Conservation (phyloP, 2,888 invertebrate species). For the Taenaris catops region DNA sequence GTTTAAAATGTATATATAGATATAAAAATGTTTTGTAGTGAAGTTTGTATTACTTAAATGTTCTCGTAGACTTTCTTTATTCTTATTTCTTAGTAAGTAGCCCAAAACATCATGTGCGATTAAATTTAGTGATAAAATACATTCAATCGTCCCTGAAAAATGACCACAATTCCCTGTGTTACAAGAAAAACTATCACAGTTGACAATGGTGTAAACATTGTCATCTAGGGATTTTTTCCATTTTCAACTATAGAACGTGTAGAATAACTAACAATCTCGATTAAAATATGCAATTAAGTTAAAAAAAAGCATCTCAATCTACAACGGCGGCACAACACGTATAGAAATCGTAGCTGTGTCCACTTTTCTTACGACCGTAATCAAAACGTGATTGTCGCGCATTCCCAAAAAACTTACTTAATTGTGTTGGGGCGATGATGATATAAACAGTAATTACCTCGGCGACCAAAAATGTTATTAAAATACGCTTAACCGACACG, state of each 20-base stretch:
- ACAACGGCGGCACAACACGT: conserved; percentile 7
- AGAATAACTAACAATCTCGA: conserved; percentile 1
- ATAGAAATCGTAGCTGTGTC: conserved; percentile 47
- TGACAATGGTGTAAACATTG: no score
- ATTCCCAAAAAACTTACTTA: conserved; percentile 66
- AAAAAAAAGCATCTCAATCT: conserved; percentile 10
- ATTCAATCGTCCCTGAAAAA: no score
- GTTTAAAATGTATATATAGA: no score
- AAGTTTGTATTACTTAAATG: no score
- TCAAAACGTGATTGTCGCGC: conserved; percentile 73
- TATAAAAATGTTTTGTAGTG: no score
- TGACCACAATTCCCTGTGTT: no score
- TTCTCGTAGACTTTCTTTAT: no score
- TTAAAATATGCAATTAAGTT: conserved; percentile 16
- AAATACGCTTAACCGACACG: conserved; percentile 68
- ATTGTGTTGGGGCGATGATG: conserved; percentile 68
- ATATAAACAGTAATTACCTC: conserved; percentile 72
- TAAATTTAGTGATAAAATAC: no score
- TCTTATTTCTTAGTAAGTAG: no score
- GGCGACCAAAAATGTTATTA: conserved; percentile 70
- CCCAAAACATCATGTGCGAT: no score
- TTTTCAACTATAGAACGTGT: background rate
- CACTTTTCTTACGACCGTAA: conserved; percentile 57
- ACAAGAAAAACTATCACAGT: no score
- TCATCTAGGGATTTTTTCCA: no score